phyloP scores from a whole-genome alignment of 2,797 vertebrate genomes.

The Falco biarmicus region DNA sequence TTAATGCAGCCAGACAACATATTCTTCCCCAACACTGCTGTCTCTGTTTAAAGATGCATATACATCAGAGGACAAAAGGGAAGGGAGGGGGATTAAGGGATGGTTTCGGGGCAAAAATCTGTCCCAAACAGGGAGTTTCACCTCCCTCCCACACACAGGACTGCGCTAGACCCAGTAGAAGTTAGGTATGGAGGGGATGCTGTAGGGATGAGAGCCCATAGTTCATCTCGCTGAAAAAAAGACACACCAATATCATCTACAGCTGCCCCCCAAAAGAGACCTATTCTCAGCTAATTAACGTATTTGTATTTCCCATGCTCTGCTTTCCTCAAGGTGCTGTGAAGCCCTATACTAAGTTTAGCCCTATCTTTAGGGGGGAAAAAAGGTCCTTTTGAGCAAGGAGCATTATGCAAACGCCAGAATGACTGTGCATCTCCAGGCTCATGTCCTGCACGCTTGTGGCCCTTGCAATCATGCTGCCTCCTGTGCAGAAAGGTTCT shows the following conservation, averaged over 20 bases:
- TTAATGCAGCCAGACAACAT: not conserved
- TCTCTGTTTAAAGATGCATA: not conserved
- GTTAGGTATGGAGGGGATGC: accelerated
- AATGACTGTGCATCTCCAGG: not conserved
- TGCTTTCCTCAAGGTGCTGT: not conserved
- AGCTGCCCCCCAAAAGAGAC: not conserved
- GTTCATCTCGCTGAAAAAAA: not conserved
- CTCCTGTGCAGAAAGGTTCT: not conserved
- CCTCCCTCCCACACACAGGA: not conserved
- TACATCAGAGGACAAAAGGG: not conserved
- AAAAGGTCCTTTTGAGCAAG: not conserved
- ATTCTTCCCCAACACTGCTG: not conserved
- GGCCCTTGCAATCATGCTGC: not conserved
- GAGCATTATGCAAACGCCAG: not conserved
- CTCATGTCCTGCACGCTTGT: not conserved
- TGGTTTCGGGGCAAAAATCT: not conserved
- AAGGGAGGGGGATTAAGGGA: not conserved
- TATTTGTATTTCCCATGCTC: not conserved
- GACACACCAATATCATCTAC: not conserved
- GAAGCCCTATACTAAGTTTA: not conserved
- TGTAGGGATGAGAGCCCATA: not conserved
- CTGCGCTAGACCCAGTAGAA: not conserved
- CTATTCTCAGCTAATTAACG: not conserved
- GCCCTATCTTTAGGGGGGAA: not conserved
- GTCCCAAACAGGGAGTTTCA: not conserved